Evolutionary conservation across 2,797 vertebrate genomes (phyloP), one percentile per base, ranked within the genome.

Genomic region (Serranus cabrilla): DNA sequence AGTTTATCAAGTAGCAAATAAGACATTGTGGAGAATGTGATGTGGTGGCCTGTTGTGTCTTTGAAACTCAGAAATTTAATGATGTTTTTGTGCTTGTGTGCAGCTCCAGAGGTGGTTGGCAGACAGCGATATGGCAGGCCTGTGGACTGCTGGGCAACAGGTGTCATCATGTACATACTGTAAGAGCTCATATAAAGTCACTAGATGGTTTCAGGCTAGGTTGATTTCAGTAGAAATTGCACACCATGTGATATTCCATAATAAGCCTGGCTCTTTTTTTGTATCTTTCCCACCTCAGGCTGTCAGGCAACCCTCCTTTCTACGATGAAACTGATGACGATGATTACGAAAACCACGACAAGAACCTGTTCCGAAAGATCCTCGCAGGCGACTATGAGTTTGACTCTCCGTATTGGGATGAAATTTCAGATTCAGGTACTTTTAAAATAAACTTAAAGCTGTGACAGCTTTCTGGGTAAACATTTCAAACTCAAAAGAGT

Each of bases 161-260:
- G 98, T 0, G 98, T 99, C 93, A 98, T 99, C 93, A 98, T 98
- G 96, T 99, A 99, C 87, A 99, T 99, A 89, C 95, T 99, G 98
- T 99, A 92, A 98, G 98, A 97, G n/a, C 6, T 55, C 13, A 34
- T 50, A 49, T 42, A 11, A 46, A 46, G 39, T 10, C 16, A 56
- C 14, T 20, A 9, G 7, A 12, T 25, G 37, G 31, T 17, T 43
- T 43, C 42, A 55, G 34, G 49, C 21, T 7, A 42, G 14, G 27
- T 20, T 17, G 51, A 55, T 20, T 11, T 43, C 7, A 23, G 14
- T 60, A 16, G 34, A 65, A 10, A 13, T 7, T 23, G 3, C 37
- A 3, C 4, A n/a, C 40, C 3, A 23, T 45, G 11, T 50, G 4
- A 56, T 42, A 34, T 63, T 42, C 20, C 7, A 25, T 27, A 21